These are phyloP conservation scores for Leptodactylus fallax DNA, from an alignment of 2,797 vertebrate genomes.

Conservation along the genomic window DNA sequence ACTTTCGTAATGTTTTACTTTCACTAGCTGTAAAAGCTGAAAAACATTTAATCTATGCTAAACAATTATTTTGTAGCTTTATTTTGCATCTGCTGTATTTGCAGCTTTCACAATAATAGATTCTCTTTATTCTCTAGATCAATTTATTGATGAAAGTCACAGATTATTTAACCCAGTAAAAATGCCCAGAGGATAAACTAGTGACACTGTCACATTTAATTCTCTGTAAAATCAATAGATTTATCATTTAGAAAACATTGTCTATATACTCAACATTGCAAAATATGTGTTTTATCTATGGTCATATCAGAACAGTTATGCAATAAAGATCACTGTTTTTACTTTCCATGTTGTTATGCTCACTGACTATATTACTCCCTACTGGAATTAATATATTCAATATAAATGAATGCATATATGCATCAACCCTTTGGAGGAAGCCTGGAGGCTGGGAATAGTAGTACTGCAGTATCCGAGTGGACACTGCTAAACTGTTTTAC, in stretches of 20 bases:
- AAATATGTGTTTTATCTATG: neutral
- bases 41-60: neutral
- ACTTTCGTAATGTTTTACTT: neutral
- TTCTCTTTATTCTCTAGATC: constrained; percentile 29
- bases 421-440: neutral
- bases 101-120: constrained; percentile 23
- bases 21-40: no score
- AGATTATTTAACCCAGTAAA: constrained; percentile 31
- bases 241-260: constrained; percentile 27
- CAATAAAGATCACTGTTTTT: neutral
- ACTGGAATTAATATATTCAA: no score
- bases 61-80: neutral
- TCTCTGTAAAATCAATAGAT: constrained; percentile 44
- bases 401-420: no score
- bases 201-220: constrained; percentile 11
- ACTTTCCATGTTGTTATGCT: neutral
- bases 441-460: no score
- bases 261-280: neutral
- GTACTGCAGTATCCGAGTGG: no score
- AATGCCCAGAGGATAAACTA: constrained; percentile 20
- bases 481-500: no score
- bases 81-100: constrained; percentile 10
- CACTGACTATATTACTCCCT: neutral
- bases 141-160: constrained; percentile 48
- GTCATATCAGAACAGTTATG: neutral